Evolutionary conservation across 2,888 invertebrate genomes (phyloP).

Genomic region (Euplexia lucipara): DNA sequence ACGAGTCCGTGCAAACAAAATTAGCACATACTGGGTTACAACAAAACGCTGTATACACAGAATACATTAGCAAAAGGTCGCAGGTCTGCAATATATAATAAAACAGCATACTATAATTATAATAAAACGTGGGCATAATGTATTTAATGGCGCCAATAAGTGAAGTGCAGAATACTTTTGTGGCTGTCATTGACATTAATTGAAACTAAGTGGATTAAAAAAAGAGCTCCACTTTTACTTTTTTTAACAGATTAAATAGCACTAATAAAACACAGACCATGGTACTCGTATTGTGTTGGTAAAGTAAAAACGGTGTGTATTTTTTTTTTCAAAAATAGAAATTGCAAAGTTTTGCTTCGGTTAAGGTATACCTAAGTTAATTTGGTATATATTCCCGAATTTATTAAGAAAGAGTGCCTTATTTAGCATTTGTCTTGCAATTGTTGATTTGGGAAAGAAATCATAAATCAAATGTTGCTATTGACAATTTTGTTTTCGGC

Average conservation of each 20-base stretch:
- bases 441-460: too few species aligned
- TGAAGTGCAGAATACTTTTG: slow-evolving; percentile 20
- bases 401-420: too few species aligned
- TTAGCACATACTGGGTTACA: slow-evolving; percentile 25
- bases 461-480: too few species aligned
- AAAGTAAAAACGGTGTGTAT: too few species aligned
- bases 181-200: slow-evolving; percentile 55
- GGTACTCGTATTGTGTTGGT: too few species aligned
- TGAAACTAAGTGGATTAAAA: slow-evolving; percentile 4
- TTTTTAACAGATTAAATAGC: not conserved
- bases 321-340: too few species aligned
- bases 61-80: slow-evolving; percentile 35
- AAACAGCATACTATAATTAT: slow-evolving; percentile 16
- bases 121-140: slow-evolving; percentile 11
- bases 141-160: slow-evolving; percentile 52
- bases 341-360: too few species aligned
- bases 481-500: too few species aligned
- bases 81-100: slow-evolving; percentile 37
- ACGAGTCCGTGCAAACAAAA: slow-evolving; percentile 6
- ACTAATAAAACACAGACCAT: too few species aligned
- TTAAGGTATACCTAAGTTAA: too few species aligned
- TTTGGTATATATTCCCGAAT: too few species aligned
- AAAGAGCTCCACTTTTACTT: slow-evolving; percentile 2
- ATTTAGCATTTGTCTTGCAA: too few species aligned
- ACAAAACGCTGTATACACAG: slow-evolving; percentile 17